phyloP scores from a whole-genome alignment of 2,113 vertebrate genomes.

The Pelecanoides urinatrix region DNA sequence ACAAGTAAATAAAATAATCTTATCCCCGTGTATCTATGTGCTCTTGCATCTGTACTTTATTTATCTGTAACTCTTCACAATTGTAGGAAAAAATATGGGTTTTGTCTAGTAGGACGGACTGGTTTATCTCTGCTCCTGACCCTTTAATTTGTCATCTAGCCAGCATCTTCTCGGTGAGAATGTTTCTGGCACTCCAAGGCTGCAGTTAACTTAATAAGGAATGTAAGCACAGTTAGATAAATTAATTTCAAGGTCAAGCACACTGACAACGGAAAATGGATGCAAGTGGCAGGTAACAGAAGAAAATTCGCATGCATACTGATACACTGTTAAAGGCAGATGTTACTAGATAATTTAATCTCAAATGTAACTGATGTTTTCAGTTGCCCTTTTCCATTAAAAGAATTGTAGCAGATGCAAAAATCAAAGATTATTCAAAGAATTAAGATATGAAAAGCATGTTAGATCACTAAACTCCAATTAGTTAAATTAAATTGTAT shows the following conservation, averaged over 20 bases:
- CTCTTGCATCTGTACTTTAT: background rate
- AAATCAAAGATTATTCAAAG: constrained; percentile 90
- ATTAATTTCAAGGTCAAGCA: constrained; percentile 75
- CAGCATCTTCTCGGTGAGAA: constrained; percentile 45
- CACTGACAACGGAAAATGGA: constrained; percentile 55
- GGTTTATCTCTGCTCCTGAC: constrained; percentile 44
- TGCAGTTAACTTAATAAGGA: constrained; percentile 67
- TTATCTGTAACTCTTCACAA: background rate
- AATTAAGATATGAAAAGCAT: constrained; percentile 96
- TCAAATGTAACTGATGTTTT: constrained; percentile 80
- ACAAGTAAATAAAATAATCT: background rate
- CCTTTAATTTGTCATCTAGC: constrained; percentile 57
- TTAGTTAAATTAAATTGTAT: constrained; percentile 98
- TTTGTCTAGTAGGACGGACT: constrained; percentile 11
- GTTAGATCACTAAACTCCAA: constrained; percentile 92
- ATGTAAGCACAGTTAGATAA: constrained; percentile 61
- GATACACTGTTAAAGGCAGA: constrained; percentile 84
- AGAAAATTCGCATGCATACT: constrained; percentile 66
- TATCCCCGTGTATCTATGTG: background rate
- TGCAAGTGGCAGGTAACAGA: constrained; percentile 65
- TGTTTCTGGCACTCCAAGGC: constrained; percentile 53
- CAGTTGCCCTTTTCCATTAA: constrained; percentile 87
- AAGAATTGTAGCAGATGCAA: constrained; percentile 80
- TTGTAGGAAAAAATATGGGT: background rate
- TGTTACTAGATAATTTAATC: constrained; percentile 83